Evolutionary conservation across 2,888 invertebrate species (phyloP), one percentile per base, ranked within the genome.

Genomic region (Thecocarcelia acutangulata): DNA sequence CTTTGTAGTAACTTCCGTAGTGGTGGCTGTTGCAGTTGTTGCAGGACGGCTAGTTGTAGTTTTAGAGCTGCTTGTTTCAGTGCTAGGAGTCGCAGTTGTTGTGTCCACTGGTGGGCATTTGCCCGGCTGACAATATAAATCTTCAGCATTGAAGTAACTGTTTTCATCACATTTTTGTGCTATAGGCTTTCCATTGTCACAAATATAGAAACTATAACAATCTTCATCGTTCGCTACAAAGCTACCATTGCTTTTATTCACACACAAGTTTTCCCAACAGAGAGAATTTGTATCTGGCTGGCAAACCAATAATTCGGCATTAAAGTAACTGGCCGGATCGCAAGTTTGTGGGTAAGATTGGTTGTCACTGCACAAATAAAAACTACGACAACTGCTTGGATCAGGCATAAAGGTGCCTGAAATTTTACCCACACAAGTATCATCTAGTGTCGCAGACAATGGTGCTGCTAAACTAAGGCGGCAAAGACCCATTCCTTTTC

Each of bases 181-280:
- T 0, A 72, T 75, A 13, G 87, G 54, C 2, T 70, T 19, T 12
- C 84, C 54, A 3, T 83, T 40, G 3, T 82, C 3, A 69, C 89
- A 89, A 0, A 85, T 28, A 9, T 85, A 86, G 80, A 85, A 89
- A 15, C 37, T 78, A 50, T 77, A 63, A 52, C 90, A 88, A 40
- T 82, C 83, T 0, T 54, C 66, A 0, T 8, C 42, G 66, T 86
- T 79, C 0, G 79, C 5, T 12, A 87, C 0, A 33, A 42, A 75
- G 0, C 48, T 24, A 8, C 86, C 86, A 80, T 84, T 73, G 0
- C 37, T 3, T 66, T 83, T 9, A 1, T 73, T 68, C 3, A 85
- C 4, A 58, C 90, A 90, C 3, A 75, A 58, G 68, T 87, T 87
- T 76, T 89, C 85, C 87, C 87, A 88, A 70, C 89, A 90, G 0